A percentile compares a stretch with the other conserved stretches of the same genome.
Evolutionary conservation across 92 coral and sea anemone genomes (phyloP).

Genomic region (Parazoanthus darwini): DNA sequence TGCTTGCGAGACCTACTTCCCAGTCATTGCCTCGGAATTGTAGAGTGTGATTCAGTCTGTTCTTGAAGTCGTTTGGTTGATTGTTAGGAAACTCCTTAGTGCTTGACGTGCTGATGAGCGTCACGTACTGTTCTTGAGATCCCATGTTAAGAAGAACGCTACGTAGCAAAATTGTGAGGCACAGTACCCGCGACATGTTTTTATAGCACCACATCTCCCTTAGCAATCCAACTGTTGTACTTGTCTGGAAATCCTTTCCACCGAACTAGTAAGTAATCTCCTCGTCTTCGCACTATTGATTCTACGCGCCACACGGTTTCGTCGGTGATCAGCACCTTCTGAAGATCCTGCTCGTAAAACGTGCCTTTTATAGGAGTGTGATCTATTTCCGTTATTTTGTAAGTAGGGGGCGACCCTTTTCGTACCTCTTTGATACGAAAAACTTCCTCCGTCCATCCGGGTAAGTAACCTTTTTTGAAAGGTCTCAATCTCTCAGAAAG

Average conservation of each 20-base stretch:
- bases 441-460: background rate
- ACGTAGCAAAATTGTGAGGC: conserved; percentile 5
- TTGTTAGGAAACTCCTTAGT: conserved; percentile 10
- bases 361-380: too few relatives aligned
- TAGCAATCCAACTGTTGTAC: conserved; percentile 37
- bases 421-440: too few relatives aligned
- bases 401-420: background rate
- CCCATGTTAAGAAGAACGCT: conserved; percentile 10
- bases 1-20: background rate
- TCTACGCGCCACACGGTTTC: conserved; percentile 28
- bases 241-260: conserved; percentile 49
- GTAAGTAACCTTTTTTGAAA: conserved; percentile 35
- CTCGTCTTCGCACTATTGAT: conserved; percentile 9
- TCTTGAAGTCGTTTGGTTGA: background rate
- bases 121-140: background rate
- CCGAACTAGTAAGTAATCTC: conserved; percentile 28
- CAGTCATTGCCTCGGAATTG: background rate
- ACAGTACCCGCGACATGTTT: conserved; percentile 1
- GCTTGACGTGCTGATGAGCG: conserved; percentile 3
- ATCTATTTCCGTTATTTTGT: background rate
- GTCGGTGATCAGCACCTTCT: conserved; percentile 24
- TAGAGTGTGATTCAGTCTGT: conserved; percentile 6
- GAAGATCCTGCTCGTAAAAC: conserved; percentile 45
- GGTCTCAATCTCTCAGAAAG: conserved; percentile 8
- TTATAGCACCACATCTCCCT: conserved; percentile 25